Conservation (phyloP, 2,113 vertebrate species). For the Polypterus bichir region DNA sequence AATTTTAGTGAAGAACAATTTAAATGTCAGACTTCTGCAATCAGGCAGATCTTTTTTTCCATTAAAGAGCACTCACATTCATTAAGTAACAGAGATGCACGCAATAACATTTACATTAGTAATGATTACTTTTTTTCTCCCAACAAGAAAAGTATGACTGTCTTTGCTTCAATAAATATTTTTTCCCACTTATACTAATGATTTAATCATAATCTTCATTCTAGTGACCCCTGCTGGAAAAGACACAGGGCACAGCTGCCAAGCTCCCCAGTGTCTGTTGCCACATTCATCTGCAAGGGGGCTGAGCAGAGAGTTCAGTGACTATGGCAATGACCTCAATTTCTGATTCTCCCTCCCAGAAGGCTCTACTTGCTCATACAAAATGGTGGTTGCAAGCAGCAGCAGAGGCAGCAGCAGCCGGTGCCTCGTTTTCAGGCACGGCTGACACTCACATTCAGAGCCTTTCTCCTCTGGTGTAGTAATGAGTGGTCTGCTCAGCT, state of each 20-base stretch:
- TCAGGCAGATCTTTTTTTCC: too few relatives aligned
- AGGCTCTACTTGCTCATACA: slow-evolving; percentile 47
- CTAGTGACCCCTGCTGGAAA: slow-evolving; percentile 4
- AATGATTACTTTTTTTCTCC: too few relatives aligned
- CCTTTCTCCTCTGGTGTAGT: slow-evolving; percentile 15
- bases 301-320: background rate
- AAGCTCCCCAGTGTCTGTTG: background rate
- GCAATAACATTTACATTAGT: too few relatives aligned
- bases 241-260: background rate
- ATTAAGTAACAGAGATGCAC: too few relatives aligned
- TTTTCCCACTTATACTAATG: too few relatives aligned
- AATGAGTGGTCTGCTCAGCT: slow-evolving; percentile 19
- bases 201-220: slow-evolving; percentile 1
- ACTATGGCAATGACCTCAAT: slow-evolving; percentile 18
- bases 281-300: background rate
- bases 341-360: slow-evolving; percentile 11
- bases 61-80: too few relatives aligned
- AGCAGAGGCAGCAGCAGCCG: background rate
- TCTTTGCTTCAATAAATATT: too few relatives aligned
- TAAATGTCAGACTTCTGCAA: too few relatives aligned
- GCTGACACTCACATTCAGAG: slow-evolving; percentile 42
- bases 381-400: slow-evolving; percentile 1
- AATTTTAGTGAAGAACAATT: too few relatives aligned
- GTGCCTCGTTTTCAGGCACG: slow-evolving; percentile 37
- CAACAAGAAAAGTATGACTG: too few relatives aligned